Conservation (phyloP, 2,113 vertebrate species). For the Pseudopipra pipra region DNA sequence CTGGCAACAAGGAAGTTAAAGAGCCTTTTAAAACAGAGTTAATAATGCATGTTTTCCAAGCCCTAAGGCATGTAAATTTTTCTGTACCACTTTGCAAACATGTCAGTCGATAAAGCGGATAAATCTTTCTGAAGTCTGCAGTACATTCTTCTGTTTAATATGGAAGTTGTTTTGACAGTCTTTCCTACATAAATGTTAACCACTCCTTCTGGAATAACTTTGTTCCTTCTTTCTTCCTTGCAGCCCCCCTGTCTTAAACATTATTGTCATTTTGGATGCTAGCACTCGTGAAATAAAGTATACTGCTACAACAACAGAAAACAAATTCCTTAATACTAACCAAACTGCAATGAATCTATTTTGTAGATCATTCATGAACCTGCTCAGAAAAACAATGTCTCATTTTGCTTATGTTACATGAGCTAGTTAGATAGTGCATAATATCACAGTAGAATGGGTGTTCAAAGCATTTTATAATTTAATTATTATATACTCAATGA, state of each 20-base stretch:
- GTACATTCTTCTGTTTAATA: not conserved
- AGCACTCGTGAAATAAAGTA: not conserved
- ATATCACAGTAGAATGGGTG: not conserved
- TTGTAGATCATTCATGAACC: not conserved
- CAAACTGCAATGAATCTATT: not conserved
- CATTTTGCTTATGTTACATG: not conserved
- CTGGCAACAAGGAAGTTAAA: slow-evolving; percentile 42
- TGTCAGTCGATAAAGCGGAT: not conserved
- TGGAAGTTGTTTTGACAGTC: not conserved
- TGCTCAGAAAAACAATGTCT: not conserved
- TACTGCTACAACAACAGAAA: not conserved
- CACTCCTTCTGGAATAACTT: not conserved
- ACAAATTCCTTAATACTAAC: not conserved
- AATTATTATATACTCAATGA: not conserved
- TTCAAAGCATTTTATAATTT: not conserved
- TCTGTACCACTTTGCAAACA: not conserved
- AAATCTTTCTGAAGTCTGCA: not conserved
- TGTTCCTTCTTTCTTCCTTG: not conserved
- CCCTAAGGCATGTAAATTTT: not conserved
- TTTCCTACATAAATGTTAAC: not conserved
- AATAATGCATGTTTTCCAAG: not conserved
- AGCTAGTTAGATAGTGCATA: not conserved
- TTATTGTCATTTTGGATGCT: not conserved
- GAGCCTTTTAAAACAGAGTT: not conserved
- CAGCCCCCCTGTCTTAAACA: not conserved